These are phyloP conservation scores for human (Homo sapiens) DNA, from an alignment of 2,113 vertebrate species.

Conservation along the genomic window GRCh38 chr16:66100001-66100500, in stretches of 20 bases:
- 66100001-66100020: neutral
- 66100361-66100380: neutral
- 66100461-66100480: no score
- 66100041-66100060: neutral
- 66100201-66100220: neutral
- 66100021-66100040: neutral
- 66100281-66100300: neutral
- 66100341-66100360: neutral
- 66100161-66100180: neutral
- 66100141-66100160: neutral
- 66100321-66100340: neutral
- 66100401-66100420: no score
- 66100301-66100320: neutral
- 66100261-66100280: neutral
- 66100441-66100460: no score
- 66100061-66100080: neutral
- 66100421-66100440: no score
- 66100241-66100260: neutral
- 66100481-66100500: no score
- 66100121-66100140: neutral
- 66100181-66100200: neutral
- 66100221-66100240: neutral
- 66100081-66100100: neutral
- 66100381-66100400: neutral
- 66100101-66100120: neutral